A percentile compares a stretch with the other conserved stretches of the same genome.
Evolutionary conservation across 2,888 invertebrate species (phyloP).

Genomic region (Amiota minor): DNA sequence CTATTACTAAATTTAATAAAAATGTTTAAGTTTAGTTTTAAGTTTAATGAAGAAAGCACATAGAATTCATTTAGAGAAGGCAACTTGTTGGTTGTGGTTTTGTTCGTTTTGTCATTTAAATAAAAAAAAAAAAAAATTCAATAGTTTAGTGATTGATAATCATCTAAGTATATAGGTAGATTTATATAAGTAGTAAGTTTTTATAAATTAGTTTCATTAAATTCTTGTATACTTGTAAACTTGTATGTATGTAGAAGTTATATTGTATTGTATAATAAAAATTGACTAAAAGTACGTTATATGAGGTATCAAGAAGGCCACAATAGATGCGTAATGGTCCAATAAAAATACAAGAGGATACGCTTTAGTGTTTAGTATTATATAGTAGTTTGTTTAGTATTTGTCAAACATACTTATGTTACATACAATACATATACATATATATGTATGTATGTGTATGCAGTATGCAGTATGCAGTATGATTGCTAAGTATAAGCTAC

Average conservation of each 20-base stretch:
- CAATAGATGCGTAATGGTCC: constrained; percentile 51
- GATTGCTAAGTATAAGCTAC: too few relatives aligned
- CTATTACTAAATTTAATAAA: background rate
- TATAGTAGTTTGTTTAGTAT: constrained; percentile 37
- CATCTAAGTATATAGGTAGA: constrained; percentile 21
- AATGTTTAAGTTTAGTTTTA: constrained; percentile 39
- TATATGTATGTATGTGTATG: constrained; percentile 18
- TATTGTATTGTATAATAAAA: constrained; percentile 42
- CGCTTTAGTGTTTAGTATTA: background rate
- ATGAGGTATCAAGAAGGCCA: constrained; percentile 71
- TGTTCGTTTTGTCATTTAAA: background rate
- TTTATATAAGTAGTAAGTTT: constrained; percentile 10
- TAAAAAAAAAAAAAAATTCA: background rate
- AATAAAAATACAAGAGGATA: constrained; percentile 50
- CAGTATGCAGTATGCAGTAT: too few relatives aligned
- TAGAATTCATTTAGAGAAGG: constrained; percentile 36
- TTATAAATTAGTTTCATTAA: too few relatives aligned
- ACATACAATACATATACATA: constrained; percentile 16
- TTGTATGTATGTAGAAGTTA: background rate
- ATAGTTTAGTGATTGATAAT: too few relatives aligned
- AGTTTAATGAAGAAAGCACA: constrained; percentile 41
- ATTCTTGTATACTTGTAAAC: too few relatives aligned
- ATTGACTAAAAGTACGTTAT: constrained; percentile 66
- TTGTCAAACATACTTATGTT: too few relatives aligned
- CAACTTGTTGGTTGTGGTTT: constrained; percentile 35